Evolutionary conservation across 92 coral and sea anemone species (phyloP).

Genomic region (Diadumene lineata): DNA sequence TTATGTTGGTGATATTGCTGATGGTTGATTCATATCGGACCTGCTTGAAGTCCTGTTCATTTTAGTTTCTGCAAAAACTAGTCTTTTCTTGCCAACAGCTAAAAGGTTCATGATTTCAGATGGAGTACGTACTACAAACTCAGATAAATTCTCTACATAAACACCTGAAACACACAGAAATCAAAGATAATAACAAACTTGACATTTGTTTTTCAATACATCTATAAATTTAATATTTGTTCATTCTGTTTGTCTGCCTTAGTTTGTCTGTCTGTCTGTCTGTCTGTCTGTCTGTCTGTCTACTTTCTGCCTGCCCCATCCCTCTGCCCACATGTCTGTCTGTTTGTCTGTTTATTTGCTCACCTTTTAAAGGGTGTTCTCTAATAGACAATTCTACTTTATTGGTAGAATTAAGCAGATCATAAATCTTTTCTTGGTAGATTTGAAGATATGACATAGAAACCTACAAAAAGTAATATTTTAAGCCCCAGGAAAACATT

Average conservation of each 20-base stretch:
- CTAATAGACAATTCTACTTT: constrained; percentile 82
- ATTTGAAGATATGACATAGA: constrained; percentile 98
- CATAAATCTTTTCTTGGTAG: constrained; percentile 96
- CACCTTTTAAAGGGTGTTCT: constrained; percentile 96
- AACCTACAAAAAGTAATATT: too few relatives aligned
- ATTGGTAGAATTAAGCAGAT: constrained; percentile 82
- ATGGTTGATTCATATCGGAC: constrained; percentile 19
- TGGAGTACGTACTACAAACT: constrained; percentile 90
- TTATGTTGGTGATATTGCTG: neutral
- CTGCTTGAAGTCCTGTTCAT: constrained; percentile 99
- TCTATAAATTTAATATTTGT: too few relatives aligned
- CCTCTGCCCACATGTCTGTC: too few relatives aligned
- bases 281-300: too few relatives aligned
- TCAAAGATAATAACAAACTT: neutral
- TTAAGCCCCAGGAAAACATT: too few relatives aligned
- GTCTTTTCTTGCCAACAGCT: constrained; percentile 89
- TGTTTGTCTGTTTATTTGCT: neutral
- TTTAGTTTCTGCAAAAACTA: constrained; percentile 94
- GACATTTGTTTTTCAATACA: too few relatives aligned
- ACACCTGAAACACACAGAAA: constrained; percentile 50
- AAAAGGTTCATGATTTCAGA: constrained; percentile 74
- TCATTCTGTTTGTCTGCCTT: too few relatives aligned
- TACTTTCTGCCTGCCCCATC: too few relatives aligned
- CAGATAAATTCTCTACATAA: constrained; percentile 92
- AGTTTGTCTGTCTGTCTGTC: too few relatives aligned